phyloP scores from a whole-genome alignment of 2,888 invertebrate genomes.

The Drosophila anomelani region DNA sequence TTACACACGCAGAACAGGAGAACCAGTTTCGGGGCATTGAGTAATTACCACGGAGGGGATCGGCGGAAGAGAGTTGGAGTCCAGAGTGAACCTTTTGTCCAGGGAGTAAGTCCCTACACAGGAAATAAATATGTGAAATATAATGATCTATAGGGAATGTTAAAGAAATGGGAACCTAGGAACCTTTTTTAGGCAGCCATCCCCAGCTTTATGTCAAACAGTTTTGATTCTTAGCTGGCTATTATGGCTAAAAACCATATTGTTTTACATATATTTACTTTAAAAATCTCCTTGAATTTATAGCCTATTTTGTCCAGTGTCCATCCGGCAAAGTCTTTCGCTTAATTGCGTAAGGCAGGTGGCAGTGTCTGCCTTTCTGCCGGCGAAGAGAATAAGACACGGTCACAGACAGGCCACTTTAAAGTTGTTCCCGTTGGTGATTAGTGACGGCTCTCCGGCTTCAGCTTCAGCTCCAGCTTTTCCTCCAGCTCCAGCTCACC shows the following conservation, averaged over 20 bases:
- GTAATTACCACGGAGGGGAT: conserved; percentile 62
- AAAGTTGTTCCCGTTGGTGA: conserved; percentile 76
- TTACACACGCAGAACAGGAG: conserved; percentile 70
- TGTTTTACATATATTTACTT: not conserved
- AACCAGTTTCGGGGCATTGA: conserved; percentile 75
- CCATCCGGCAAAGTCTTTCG: conserved; percentile 53
- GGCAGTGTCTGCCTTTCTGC: conserved; percentile 65
- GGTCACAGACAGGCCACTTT: conserved; percentile 70
- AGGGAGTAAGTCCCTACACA: conserved; percentile 46
- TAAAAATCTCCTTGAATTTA: not conserved
- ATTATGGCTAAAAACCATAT: not conserved
- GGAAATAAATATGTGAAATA: not conserved
- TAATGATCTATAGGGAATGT: too few relatives aligned
- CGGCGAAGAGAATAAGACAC: conserved; percentile 67
- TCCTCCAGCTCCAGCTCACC: not conserved
- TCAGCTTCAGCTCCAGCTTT: not conserved
- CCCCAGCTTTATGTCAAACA: too few relatives aligned
- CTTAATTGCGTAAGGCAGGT: conserved; percentile 81
- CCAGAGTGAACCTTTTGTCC: conserved; percentile 64
- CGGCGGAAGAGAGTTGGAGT: conserved; percentile 9
- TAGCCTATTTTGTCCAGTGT: conserved; percentile 22
- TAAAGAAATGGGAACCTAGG: not conserved
- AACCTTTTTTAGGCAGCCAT: not conserved
- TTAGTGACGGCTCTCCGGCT: conserved; percentile 62
- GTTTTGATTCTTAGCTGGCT: not conserved